Evolutionary conservation across 2,888 invertebrate species (phyloP).

Genomic region (Rotaria magnacalcarata): DNA sequence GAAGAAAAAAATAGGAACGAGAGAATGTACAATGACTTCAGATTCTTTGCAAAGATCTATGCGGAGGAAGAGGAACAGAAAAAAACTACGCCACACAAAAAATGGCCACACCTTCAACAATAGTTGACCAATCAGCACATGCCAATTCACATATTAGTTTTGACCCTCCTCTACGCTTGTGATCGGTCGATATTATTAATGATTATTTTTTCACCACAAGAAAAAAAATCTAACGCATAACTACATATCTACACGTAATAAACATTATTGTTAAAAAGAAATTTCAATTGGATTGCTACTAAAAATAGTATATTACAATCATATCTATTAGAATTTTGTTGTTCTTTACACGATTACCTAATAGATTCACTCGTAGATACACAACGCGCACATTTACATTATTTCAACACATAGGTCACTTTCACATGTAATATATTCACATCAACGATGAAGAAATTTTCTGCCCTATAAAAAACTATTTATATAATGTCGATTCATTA

Average conservation of each 20-base stretch:
- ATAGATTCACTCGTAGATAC: too few species aligned
- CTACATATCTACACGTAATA: neutral
- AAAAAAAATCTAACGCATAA: too few species aligned
- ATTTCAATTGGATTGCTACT: neutral
- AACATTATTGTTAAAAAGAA: too few species aligned
- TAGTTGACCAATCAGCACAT: neutral
- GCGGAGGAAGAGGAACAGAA: neutral
- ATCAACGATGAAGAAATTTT: too few species aligned
- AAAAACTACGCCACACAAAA: neutral
- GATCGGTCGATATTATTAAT: too few species aligned
- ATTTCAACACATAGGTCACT: too few species aligned
- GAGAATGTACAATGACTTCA: neutral
- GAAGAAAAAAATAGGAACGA: neutral
- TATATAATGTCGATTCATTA: too few species aligned
- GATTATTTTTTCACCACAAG: too few species aligned
- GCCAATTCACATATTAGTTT: neutral
- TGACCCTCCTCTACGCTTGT: neutral
- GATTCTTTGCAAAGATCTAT: neutral
- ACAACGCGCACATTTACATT: too few species aligned
- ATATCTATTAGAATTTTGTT: neutral
- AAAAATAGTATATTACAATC: neutral
- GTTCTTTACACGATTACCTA: too few species aligned
- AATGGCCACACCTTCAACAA: neutral
- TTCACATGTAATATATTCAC: too few species aligned
- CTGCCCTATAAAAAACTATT: too few species aligned